A percentile compares a stretch with the other conserved stretches of the same genome.
Conservation (phyloP, 2,797 vertebrate species). For the Enteromius unitaeniatus region DNA sequence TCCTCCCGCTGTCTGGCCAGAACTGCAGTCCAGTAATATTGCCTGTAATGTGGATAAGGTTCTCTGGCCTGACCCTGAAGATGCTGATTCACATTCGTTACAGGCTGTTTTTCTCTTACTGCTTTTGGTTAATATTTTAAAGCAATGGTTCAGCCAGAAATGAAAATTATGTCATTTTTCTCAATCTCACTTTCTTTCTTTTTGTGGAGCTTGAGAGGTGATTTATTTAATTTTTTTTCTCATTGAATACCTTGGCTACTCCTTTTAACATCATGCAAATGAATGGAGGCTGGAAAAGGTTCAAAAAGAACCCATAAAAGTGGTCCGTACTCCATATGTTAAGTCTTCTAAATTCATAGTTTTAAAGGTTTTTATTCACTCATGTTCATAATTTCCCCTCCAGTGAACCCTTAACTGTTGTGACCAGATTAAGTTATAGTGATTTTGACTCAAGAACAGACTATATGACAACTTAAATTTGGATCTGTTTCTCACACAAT, state of each 20-base stretch:
- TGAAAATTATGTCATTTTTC: background rate
- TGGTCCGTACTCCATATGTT: background rate
- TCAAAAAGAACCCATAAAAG: background rate
- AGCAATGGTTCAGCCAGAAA: background rate
- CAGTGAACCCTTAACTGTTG: background rate
- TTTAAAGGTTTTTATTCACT: background rate
- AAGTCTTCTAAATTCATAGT: background rate
- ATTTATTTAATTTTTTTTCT: background rate
- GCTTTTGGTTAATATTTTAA: background rate
- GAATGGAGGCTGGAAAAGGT: background rate
- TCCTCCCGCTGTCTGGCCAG: background rate
- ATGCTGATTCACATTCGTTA: conserved; percentile 2
- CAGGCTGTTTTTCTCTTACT: background rate
- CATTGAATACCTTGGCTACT: background rate
- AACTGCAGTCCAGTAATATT: background rate
- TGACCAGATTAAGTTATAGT: background rate
- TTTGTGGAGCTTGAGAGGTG: background rate
- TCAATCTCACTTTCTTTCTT: background rate
- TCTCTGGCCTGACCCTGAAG: conserved; percentile 6
- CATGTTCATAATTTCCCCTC: background rate
- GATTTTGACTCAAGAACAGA: background rate
- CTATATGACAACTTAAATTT: background rate
- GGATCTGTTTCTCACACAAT: background rate
- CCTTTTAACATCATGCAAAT: background rate
- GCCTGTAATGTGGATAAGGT: background rate